phyloP scores from a whole-genome alignment of 64 coral and sea anemone species.

The Cladopsammia gracilis region DNA sequence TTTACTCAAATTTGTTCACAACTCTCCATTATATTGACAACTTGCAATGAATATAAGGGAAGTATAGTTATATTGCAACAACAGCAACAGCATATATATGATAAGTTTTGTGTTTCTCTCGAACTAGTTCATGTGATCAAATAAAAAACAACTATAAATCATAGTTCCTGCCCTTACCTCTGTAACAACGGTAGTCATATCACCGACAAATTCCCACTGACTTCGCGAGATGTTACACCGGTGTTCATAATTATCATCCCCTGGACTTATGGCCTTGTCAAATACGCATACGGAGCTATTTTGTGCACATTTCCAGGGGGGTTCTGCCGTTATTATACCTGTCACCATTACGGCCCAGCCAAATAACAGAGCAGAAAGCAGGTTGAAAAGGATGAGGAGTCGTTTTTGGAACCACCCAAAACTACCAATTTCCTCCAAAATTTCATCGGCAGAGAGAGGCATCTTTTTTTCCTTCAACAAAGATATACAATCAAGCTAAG shows the following conservation, averaged over 20 bases:
- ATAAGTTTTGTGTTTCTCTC: too few species aligned
- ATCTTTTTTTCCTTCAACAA: slow-evolving; percentile 21
- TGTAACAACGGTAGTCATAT: slow-evolving; percentile 28
- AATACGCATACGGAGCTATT: slow-evolving; percentile 59
- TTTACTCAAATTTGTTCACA: too few species aligned
- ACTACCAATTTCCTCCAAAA: slow-evolving; percentile 74
- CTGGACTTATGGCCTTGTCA: not conserved
- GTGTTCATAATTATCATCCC: slow-evolving; percentile 33
- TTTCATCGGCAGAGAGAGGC: slow-evolving; percentile 60
- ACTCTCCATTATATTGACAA: too few species aligned
- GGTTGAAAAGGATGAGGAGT: slow-evolving; percentile 16
- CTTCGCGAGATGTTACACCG: slow-evolving; percentile 72
- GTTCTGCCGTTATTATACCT: slow-evolving; percentile 39
- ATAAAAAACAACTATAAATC: too few species aligned
- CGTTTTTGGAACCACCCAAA: slow-evolving; percentile 67
- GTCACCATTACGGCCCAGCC: slow-evolving; percentile 48
- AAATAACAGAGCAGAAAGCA: slow-evolving; percentile 10
- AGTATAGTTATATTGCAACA: too few species aligned
- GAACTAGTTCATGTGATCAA: too few species aligned
- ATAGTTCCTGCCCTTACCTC: slow-evolving; percentile 12
- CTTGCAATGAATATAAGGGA: too few species aligned
- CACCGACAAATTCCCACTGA: slow-evolving; percentile 77
- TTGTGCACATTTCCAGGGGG: slow-evolving; percentile 32
- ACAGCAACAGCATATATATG: too few species aligned
- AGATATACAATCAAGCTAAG: not conserved